Conservation (phyloP, 1,140 invertebrate species). For the Musca vetustissima region DNA sequence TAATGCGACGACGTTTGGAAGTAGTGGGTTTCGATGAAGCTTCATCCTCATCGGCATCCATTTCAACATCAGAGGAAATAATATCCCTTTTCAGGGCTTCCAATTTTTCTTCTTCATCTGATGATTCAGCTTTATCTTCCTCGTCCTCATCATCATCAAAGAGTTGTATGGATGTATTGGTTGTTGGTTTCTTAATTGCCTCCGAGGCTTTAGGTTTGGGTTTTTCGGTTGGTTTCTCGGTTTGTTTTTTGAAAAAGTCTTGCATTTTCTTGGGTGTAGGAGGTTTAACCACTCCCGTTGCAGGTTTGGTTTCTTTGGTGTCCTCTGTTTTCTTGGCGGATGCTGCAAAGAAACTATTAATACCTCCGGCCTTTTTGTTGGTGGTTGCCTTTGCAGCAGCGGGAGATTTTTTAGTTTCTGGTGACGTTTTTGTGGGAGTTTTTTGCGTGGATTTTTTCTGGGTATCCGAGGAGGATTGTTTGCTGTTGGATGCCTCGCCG, state of each 20-base stretch:
- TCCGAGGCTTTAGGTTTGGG: constrained; percentile 7
- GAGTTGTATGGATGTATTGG: constrained; percentile 43
- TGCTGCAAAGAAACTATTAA: constrained; percentile 41
- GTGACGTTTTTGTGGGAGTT: constrained; percentile 27
- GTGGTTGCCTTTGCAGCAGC: constrained; percentile 4
- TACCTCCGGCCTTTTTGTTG: constrained; percentile 40
- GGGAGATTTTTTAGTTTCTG: constrained; percentile 30
- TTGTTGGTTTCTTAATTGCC: constrained; percentile 10
- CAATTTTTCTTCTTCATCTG: constrained; percentile 49
- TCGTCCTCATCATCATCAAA: constrained; percentile 38
- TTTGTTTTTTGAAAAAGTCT: constrained; percentile 46
- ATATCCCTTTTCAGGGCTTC: constrained; percentile 45
- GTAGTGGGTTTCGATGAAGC: background rate
- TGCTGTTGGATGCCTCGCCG: background rate
- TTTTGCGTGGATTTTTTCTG: constrained; percentile 27
- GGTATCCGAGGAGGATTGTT: background rate
- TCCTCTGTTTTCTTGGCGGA: constrained; percentile 29
- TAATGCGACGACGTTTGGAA: constrained; percentile 43
- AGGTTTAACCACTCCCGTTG: constrained; percentile 20
- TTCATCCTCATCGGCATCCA: constrained; percentile 34
- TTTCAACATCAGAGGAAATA: constrained; percentile 22
- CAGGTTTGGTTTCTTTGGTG: constrained; percentile 37
- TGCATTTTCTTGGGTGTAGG: constrained; percentile 38
- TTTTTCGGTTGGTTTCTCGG: constrained; percentile 28
- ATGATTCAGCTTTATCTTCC: constrained; percentile 32